phyloP scores from a whole-genome alignment of 2,797 vertebrate species.

The Leucoraja ocellata region DNA sequence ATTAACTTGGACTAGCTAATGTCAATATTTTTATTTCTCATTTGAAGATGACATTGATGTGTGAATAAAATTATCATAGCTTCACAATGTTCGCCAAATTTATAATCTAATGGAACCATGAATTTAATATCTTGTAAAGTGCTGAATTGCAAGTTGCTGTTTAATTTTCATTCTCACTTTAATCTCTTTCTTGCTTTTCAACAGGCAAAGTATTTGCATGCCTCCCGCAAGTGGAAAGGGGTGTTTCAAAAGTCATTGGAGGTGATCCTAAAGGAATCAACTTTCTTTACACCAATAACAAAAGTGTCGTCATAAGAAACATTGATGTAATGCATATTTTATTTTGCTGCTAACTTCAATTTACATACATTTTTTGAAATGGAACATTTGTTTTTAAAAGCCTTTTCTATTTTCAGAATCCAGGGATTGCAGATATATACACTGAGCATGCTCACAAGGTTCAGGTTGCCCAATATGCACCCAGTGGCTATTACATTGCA shows the following conservation, averaged over 20 bases:
- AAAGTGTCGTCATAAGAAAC: constrained; percentile 89
- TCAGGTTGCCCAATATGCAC: constrained; percentile 86
- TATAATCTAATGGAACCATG: too few relatives aligned
- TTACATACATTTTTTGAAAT: neutral
- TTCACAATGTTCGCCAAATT: too few relatives aligned
- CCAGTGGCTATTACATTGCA: constrained; percentile 94
- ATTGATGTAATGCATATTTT: constrained; percentile 69
- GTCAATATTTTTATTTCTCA: neutral
- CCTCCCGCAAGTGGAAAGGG: constrained; percentile 90
- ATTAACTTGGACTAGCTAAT: neutral
- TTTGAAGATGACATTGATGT: neutral
- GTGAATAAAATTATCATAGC: neutral
- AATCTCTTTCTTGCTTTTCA: neutral
- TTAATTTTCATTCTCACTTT: neutral
- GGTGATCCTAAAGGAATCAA: constrained; percentile 89
- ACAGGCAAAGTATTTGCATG: constrained; percentile 84
- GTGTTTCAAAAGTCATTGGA: constrained; percentile 82
- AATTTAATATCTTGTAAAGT: neutral
- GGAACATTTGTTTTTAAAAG: neutral
- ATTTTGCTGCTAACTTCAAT: neutral
- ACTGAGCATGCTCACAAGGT: constrained; percentile 87
- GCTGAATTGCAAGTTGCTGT: neutral
- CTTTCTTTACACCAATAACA: constrained; percentile 94
- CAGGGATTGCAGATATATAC: constrained; percentile 87
- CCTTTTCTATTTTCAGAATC: constrained; percentile 65